Evolutionary conservation across 2,113 vertebrate species (phyloP).

Genomic region (Ctenodactylus gundi): DNA sequence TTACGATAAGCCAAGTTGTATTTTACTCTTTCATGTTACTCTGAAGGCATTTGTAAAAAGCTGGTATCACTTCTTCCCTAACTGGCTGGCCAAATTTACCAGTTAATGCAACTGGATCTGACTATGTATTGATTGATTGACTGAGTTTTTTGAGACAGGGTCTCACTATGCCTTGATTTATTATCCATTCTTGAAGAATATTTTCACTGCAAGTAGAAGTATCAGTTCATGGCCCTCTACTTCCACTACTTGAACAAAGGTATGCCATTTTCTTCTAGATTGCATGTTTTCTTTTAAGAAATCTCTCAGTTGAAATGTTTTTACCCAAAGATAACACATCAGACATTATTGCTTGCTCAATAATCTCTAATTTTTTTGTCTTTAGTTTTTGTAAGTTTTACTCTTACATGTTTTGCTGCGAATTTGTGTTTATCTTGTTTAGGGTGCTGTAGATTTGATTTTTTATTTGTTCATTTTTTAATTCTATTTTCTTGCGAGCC

Average conservation of each 20-base stretch:
- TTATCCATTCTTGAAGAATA: not conserved
- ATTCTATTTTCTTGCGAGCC: too few relatives aligned
- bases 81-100: not conserved
- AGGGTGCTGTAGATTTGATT: too few relatives aligned
- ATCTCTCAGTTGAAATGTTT: not conserved
- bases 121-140: too few relatives aligned
- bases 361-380: not conserved
- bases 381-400: not conserved
- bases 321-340: not conserved
- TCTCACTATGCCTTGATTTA: not conserved
- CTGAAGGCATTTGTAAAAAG: not conserved
- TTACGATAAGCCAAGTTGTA: not conserved
- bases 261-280: not conserved
- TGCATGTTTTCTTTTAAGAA: not conserved
- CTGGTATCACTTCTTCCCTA: not conserved
- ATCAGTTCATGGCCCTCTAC: not conserved
- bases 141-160: too few relatives aligned
- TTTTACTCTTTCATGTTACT: not conserved
- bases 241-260: not conserved
- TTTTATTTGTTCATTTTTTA: too few relatives aligned
- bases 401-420: not conserved
- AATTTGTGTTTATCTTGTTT: not conserved
- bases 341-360: not conserved
- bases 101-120: not conserved
- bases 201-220: not conserved